Evolutionary conservation across 1,140 invertebrate species (phyloP), one percentile per base, ranked within the genome.

Genomic region (Adoxophyes honmai): DNA sequence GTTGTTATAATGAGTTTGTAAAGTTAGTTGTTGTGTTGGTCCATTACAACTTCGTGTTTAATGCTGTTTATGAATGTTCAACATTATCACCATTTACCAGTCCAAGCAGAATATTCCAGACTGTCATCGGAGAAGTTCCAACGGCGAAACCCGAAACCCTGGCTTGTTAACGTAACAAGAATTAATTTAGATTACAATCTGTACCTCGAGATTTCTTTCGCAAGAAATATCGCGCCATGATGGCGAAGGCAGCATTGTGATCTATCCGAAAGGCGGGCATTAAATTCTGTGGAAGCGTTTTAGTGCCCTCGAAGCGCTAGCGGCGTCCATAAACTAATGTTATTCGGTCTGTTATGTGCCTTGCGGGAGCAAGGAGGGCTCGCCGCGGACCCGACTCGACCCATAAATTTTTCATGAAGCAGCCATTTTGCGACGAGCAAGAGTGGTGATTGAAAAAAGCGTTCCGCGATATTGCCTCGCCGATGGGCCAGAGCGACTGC

Each of bases 351-450:
- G 68, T 74, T 78, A 75, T 81, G 66, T 71, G 76, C 70, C 67
- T 71, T 69, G 68, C 53, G 73, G 70, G 71, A 73, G 60, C 65
- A 66, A 66, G 66, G 63, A 71, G 61, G 61, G 53, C 57, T 57
- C 39, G 53, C 28, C 55, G 38, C 39, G 56, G 58, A 55, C 62
- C 61, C 39, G 52, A 52, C 52, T 52, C 53, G 61, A 57, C 34
- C 60, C 63, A 87, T 87, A 83, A 78, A 87, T 87, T 78, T 87
- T 85, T 87, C 83, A 87, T 86, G 83, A 86, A 78, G 66, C 74
- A 68, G 62, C 77, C 72, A 71, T 77, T 63, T 57, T 67, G 62
- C 70, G 56, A 62, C 59, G 48, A 64, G 64, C 53, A 42, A 37
- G 53, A 64, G 59, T 60, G 73, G 72, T 73, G 80, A 86, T 86